Evolutionary conservation across 2,113 vertebrate species (phyloP), one percentile per base, ranked within the genome.

Genomic region (Stigmatopora nigra): DNA sequence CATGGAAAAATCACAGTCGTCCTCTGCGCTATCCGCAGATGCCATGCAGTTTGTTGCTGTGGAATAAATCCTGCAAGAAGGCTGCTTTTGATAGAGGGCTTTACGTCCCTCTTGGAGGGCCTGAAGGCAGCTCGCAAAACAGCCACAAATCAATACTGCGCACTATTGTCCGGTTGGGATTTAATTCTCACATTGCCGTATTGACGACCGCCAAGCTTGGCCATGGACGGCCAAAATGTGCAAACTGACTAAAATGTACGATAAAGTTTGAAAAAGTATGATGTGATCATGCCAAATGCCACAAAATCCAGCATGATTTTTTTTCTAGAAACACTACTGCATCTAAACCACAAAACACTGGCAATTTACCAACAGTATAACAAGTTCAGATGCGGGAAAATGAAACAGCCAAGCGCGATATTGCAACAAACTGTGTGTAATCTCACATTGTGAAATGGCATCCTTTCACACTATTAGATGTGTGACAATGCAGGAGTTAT

Each of bases 91-190:
- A 84, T 78, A 74, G 69, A 75, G 44, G 67, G 61, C 67, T 82
- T 84, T 74, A 72, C 69, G 75, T 75, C 64, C 61, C 63, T 77
- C 81, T 70, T 70, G 19, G 31, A 72, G 73, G 67, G 67, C 76
- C 70, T 14, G 41, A 5, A 78, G 76, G 73, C 51, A 44, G 51
- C 75, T 78, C 70, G 66, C 61, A 20, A 75, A 78, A 75, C 72
- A 72, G 70, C 67, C 53, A 76, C 78, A 73, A 78, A 87, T 88
- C 84, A 82, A 87, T 87, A 85, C 66, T 35, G 35, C 66, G 58
- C 76, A 84, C 79, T 84, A 81, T 71, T 84, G 83, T 77, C 53
- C 65, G 71, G 71, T 56, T 70, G 80, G 67, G 78, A 86, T 85
- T 86, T 80, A 78, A 82, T 73, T 65, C 68, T 74, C 61, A n/a